Conservation (phyloP, 2,797 vertebrate genomes). For the Paedocypris micromegethes region DNA sequence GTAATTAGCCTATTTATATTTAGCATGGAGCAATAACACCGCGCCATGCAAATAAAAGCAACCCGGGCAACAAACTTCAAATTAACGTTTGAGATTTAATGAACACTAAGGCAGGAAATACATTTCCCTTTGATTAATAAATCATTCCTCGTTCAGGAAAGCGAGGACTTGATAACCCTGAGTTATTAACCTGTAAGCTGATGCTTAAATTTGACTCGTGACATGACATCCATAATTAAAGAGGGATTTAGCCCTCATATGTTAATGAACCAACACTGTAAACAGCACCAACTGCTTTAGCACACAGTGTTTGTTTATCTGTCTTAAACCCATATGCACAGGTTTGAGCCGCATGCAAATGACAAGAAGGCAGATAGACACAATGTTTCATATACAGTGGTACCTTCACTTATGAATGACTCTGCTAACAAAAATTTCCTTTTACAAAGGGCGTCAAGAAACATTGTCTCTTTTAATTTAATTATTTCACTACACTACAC, state of each 20-base stretch:
- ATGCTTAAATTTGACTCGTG: conserved; percentile 45
- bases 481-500: too few relatives aligned
- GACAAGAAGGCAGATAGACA: conserved; percentile 7
- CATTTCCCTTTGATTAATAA: conserved; percentile 53
- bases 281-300: conserved; percentile 15
- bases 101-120: conserved; percentile 29
- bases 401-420: too few relatives aligned
- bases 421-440: too few relatives aligned
- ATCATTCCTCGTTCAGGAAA: conserved; percentile 54
- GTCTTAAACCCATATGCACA: not conserved
- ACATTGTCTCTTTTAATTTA: too few relatives aligned
- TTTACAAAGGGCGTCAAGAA: too few relatives aligned
- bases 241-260: conserved; percentile 31
- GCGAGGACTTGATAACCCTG: conserved; percentile 37
- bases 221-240: conserved; percentile 46
- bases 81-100: conserved; percentile 49
- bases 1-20: conserved; percentile 52
- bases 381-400: not conserved
- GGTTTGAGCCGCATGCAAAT: conserved; percentile 21
- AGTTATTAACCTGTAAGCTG: conserved; percentile 44
- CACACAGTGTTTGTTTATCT: conserved; percentile 7
- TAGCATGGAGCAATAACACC: conserved; percentile 49
- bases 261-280: conserved; percentile 42
- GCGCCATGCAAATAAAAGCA: conserved; percentile 37
- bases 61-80: conserved; percentile 42